A percentile compares a stretch with the other conserved stretches of the same genome.
These are phyloP conservation scores for Oscarella lobularis DNA, from an alignment of 37 sponge, comb jelly and placozoan species.

Conservation along the genomic window DNA sequence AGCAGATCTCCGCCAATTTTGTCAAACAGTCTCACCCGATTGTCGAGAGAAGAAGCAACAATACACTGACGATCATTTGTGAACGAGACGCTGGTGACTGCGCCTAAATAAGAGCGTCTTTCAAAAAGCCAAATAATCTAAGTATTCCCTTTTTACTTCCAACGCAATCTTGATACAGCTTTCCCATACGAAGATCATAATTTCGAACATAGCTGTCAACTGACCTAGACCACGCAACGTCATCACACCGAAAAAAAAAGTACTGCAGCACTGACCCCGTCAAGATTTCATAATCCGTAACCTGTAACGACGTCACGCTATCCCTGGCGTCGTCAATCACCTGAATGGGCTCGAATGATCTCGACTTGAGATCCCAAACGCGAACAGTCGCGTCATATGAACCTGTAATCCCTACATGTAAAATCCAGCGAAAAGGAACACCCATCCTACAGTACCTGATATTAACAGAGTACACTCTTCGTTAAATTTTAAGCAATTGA, in stretches of 20 bases:
- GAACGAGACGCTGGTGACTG: constrained; percentile 54
- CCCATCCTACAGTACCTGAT: too few species aligned
- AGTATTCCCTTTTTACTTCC: constrained; percentile 42
- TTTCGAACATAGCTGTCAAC: constrained; percentile 60
- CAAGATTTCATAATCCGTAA: constrained; percentile 65
- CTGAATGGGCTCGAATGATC: constrained; percentile 50
- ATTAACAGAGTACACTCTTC: constrained; percentile 51
- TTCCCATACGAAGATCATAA: constrained; percentile 74
- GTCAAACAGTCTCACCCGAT: constrained; percentile 58
- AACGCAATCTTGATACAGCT: constrained; percentile 44
- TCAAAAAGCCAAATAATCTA: not conserved
- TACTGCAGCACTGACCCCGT: constrained; percentile 34
- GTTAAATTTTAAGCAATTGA: constrained; percentile 80
- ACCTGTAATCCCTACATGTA: constrained; percentile 23
- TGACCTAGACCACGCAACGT: constrained; percentile 29
- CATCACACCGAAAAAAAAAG: not conserved
- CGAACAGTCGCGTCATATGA: constrained; percentile 76
- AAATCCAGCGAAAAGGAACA: too few species aligned
- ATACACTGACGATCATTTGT: constrained; percentile 73
- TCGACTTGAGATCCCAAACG: constrained; percentile 56
- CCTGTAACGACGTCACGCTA: constrained; percentile 57
- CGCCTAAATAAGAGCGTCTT: too few species aligned
- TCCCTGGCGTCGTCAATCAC: constrained; percentile 76
- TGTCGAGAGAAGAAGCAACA: constrained; percentile 62
- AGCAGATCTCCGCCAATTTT: constrained; percentile 79